Evolutionary conservation across 2,113 vertebrate species (phyloP), one percentile per base, ranked within the genome.

Genomic region (Cheilinus undulatus): DNA sequence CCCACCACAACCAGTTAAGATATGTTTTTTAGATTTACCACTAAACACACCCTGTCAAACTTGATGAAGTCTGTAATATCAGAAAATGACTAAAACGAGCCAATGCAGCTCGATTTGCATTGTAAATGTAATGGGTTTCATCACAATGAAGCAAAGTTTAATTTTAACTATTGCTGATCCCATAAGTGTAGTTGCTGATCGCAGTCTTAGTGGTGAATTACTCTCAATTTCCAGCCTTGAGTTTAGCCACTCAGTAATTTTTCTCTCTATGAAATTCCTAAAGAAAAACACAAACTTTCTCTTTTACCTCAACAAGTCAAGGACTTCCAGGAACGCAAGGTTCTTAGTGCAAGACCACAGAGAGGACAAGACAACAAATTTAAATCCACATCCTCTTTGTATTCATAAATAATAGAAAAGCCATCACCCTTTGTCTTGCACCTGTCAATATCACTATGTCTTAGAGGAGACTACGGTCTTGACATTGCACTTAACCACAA

Each of bases 391-490:
- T 89, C 89, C 89, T 91, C 85, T 90, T 83, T 90, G 83, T 62
- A 69, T 86, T 88, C 91, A 93, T 94, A 84, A 94, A 94, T 93
- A 92, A 94, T 94, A 90, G 88, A 91, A 83, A 90, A 85, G 82
- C 81, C 89, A 89, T 90, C 84, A 84, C 82, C 65, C 76, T 73
- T 78, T 73, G 72, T 85, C 75, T 81, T 81, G 75, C 88, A 88
- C 83, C 84, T 86, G 83, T 93, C 92, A 86, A 93, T 94, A 93
- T 80, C 83, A 50, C 46, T 74, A 71, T 9, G 76, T 83, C 84
- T 80, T 56, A 51, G 69, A 86, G 88, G 81, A 90, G 90, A 86
- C 78, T 70, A 32, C 36, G 74, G 82, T 90, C 86, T 88, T 89
- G 86, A 90, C 90, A 85, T 85, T 88, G 88, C 91, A 92, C 92